These are phyloP conservation scores for Pardosa pseudoannulata DNA, from an alignment of 2,888 invertebrate genomes.

Conservation along the genomic window DNA sequence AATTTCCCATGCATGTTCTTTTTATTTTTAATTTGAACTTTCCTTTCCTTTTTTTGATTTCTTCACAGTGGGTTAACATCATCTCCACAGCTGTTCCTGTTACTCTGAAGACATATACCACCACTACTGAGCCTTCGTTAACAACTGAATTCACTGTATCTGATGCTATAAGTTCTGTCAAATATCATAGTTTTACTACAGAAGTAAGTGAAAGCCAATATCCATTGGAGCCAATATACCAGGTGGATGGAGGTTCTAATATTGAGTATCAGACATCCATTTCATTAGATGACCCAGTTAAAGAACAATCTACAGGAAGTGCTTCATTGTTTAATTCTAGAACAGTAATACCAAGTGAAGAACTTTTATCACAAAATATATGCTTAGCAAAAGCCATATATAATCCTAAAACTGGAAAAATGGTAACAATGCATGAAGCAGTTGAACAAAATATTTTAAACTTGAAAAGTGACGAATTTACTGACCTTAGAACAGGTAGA, in stretches of 20 bases:
- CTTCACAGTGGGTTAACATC: slow-evolving; percentile 52
- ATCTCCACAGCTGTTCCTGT: slow-evolving; percentile 53
- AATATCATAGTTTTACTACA: background rate
- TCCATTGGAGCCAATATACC: background rate
- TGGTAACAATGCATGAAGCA: slow-evolving; percentile 86
- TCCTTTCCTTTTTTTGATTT: no score
- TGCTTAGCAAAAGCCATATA: slow-evolving; percentile 81
- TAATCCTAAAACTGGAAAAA: slow-evolving; percentile 82
- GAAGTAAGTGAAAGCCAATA: background rate
- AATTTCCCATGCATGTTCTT: slow-evolving; percentile 43
- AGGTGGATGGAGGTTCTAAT: background rate
- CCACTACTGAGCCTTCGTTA: background rate
- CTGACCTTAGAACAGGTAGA: slow-evolving; percentile 80
- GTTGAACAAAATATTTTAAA: slow-evolving; percentile 84
- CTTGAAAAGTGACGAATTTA: slow-evolving; percentile 84
- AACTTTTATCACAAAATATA: slow-evolving; percentile 11
- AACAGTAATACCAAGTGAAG: background rate
- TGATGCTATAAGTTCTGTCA: background rate
- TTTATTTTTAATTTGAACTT: slow-evolving; percentile 53
- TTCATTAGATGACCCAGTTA: background rate
- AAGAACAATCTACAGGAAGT: background rate
- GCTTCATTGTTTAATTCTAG: background rate
- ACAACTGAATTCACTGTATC: background rate
- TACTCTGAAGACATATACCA: slow-evolving; percentile 41
- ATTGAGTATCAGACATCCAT: background rate